Evolutionary conservation across 2,113 vertebrate species (phyloP), one percentile per base, ranked within the genome.

Genomic region (Baryphthengus martii): DNA sequence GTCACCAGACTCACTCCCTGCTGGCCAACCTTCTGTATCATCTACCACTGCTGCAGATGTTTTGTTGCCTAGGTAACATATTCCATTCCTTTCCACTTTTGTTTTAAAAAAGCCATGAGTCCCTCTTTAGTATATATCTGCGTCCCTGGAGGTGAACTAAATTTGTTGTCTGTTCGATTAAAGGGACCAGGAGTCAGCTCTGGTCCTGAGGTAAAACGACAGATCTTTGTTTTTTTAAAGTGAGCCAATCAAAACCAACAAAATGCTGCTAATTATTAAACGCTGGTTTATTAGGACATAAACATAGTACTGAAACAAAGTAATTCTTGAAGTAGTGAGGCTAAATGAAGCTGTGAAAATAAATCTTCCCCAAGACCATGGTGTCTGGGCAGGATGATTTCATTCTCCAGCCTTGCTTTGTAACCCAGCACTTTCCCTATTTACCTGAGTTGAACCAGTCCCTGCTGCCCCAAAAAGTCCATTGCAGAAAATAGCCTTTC

Each of bases 41-140:
- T 83, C 93, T 93, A 78, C 76, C n/a, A 44, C 35, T 53, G 56
- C 73, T 81, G 81, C 70, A 89, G 85, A 80, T 88, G 65, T 81
- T 94, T 90, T 72, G 90, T 95, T 96, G 52, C 85, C 90, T 81
- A 81, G 95, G 93, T 49, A 95, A 89, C 93, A 65, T 78, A 86
- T 61, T 90, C 63, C 31, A 87, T 88, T 95, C 14, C 65, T 81
- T 94, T 94, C 49, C 25, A 63, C 59, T 88, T 94, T 72, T 91
- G 75, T 90, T 96, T 75, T 88, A 66, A 74, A 88, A 61, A 49
- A 61, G 4, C 1, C 3, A 11, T 4, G 28, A 79, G 18, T 31
- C 42, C 20, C 42, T 83, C 50, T 90, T 83, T 62, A 76, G 67
- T 80, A 21, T 39, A 58, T 59, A 33, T 77, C 33, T 66, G 4